Conservation (phyloP, 1,140 invertebrate genomes). For the Cotesia typhae region DNA sequence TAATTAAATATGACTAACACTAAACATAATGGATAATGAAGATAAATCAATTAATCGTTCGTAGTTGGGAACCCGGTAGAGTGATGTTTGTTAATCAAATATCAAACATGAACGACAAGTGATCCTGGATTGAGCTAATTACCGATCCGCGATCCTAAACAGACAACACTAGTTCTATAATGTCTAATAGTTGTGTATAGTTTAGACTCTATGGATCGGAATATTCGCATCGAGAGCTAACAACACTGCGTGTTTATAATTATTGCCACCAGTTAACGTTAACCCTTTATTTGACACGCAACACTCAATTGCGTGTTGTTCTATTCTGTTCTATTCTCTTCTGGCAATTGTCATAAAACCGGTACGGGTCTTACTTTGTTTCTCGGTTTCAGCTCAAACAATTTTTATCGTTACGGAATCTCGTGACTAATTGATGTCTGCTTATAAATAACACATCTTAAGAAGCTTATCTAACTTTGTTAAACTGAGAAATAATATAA, state of each 20-base stretch:
- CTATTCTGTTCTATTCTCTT: neutral
- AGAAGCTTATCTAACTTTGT: too few species aligned
- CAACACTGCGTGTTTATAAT: slow-evolving; percentile 17
- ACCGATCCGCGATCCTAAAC: neutral
- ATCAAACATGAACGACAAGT: neutral
- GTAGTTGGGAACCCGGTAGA: too few species aligned
- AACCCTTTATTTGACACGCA: slow-evolving; percentile 6
- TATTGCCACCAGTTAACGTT: slow-evolving; percentile 8
- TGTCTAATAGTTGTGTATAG: too few species aligned
- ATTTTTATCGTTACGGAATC: neutral
- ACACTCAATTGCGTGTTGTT: slow-evolving; percentile 20
- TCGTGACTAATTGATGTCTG: neutral
- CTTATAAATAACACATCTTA: too few species aligned
- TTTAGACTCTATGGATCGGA: too few species aligned
- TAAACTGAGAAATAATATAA: too few species aligned
- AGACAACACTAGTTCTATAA: too few species aligned
- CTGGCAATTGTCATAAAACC: slow-evolving; percentile 9
- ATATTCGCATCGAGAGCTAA: slow-evolving; percentile 7
- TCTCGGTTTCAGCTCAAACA: neutral
- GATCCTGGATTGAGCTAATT: slow-evolving; percentile 1
- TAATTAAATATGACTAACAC: too few species aligned
- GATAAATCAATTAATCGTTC: too few species aligned
- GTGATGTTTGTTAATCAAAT: too few species aligned
- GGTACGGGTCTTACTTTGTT: neutral
- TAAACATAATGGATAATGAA: too few species aligned